phyloP scores from a whole-genome alignment of 2,113 vertebrate species.

The Pelecanus crispus region DNA sequence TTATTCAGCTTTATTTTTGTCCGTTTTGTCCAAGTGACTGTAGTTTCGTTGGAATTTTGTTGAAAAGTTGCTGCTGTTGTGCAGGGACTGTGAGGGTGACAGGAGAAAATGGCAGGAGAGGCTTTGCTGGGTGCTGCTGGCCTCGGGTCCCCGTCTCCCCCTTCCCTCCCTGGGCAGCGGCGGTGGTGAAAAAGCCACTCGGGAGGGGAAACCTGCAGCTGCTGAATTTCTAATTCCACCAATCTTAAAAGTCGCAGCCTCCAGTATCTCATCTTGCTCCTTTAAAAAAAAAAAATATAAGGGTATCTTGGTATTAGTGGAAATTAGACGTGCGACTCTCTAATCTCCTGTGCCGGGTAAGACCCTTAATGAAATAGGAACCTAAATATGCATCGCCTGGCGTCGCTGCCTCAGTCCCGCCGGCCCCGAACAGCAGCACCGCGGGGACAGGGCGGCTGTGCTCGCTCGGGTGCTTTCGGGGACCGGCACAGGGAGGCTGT shows the following conservation, averaged over 20 bases:
- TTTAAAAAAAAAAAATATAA: constrained; percentile 10
- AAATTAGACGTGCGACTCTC: neutral
- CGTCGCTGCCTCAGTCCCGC: rapidly evolving
- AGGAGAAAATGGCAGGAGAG: neutral
- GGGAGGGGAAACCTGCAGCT: neutral
- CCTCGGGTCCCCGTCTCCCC: rapidly evolving
- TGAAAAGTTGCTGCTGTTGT: neutral
- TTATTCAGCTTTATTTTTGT: neutral
- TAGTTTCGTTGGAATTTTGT: rapidly evolving
- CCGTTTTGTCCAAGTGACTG: rapidly evolving
- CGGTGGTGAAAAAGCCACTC: rapidly evolving
- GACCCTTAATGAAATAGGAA: neutral
- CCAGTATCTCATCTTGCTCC: neutral
- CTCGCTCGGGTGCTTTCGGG: rapidly evolving
- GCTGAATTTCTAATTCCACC: neutral
- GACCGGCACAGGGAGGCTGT: rapidly evolving
- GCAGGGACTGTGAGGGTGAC: neutral
- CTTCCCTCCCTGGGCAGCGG: rapidly evolving
- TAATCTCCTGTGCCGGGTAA: neutral
- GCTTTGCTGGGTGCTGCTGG: neutral
- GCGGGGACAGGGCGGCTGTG: rapidly evolving
- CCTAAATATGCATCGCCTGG: rapidly evolving
- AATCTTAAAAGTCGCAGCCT: neutral
- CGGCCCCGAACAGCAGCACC: rapidly evolving
- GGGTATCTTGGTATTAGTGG: constrained; percentile 10